These are phyloP conservation scores for Euwallacea similis DNA, from an alignment of 1,140 invertebrate species.

Conservation along the genomic window DNA sequence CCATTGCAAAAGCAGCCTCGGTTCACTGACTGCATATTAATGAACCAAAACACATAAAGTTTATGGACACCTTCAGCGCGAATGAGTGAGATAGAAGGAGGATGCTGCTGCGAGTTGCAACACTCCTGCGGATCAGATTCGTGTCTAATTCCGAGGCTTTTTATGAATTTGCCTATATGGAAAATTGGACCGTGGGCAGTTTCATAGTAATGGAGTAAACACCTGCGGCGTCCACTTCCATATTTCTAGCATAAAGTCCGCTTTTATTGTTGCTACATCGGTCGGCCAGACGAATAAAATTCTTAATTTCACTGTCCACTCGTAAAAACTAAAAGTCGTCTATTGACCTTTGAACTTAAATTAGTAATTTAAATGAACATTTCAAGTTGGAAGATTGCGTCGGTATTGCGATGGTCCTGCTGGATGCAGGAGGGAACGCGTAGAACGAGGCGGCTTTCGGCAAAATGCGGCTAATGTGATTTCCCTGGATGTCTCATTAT, in stretches of 20 bases:
- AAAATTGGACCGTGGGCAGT: not conserved
- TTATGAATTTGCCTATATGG: too few relatives aligned
- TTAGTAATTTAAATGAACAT: too few relatives aligned
- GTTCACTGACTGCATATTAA: constrained; percentile 49
- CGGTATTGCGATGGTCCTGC: too few relatives aligned
- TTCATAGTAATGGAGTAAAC: constrained; percentile 24
- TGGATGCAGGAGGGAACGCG: too few relatives aligned
- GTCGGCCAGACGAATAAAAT: constrained; percentile 11
- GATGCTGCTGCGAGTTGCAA: not conserved
- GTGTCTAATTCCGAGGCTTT: too few relatives aligned
- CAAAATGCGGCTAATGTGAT: too few relatives aligned
- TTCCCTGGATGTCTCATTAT: too few relatives aligned
- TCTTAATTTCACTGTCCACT: constrained; percentile 18
- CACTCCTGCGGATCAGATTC: too few relatives aligned
- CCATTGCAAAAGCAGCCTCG: constrained; percentile 46
- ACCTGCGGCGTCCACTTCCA: constrained; percentile 14
- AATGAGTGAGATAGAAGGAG: too few relatives aligned
- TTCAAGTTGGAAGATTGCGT: too few relatives aligned
- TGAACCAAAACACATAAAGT: constrained; percentile 44
- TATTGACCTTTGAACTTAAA: too few relatives aligned
- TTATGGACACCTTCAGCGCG: constrained; percentile 37
- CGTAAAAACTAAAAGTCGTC: not conserved
- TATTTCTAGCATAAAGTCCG: constrained; percentile 18
- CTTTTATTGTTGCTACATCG: constrained; percentile 11
- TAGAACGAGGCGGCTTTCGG: too few relatives aligned